Percentiles rank a stretch among this genome's conserved stretches.
phyloP scores from a whole-genome alignment of 2,113 vertebrate genomes.

The Chiloscyllium plagiosum region DNA sequence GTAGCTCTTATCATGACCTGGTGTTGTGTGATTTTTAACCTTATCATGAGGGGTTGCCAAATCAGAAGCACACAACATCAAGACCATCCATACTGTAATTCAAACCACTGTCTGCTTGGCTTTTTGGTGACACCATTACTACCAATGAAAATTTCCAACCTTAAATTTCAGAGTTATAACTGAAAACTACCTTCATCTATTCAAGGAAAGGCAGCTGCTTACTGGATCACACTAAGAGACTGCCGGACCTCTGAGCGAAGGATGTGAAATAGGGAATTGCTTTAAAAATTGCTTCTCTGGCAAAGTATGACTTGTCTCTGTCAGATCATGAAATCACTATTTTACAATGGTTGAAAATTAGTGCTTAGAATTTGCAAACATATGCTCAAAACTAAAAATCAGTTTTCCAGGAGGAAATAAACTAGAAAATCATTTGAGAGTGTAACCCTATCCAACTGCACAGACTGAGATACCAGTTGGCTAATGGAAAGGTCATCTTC shows the following conservation, averaged over 20 bases:
- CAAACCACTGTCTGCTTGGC: not conserved
- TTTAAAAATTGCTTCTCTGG: not conserved
- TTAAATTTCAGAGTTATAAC: not conserved
- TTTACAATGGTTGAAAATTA: not conserved
- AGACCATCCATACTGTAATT: not conserved
- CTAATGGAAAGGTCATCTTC: conserved; percentile 66
- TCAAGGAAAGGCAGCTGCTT: not conserved
- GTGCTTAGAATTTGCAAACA: not conserved
- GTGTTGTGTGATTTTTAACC: too few species aligned
- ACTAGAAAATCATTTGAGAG: conserved; percentile 42
- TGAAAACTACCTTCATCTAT: not conserved
- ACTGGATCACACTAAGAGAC: not conserved
- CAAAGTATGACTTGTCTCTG: not conserved
- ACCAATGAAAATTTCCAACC: not conserved
- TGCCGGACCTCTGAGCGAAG: not conserved
- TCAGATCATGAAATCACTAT: not conserved
- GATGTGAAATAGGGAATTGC: not conserved
- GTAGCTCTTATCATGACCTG: not conserved
- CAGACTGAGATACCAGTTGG: conserved; percentile 56
- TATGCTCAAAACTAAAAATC: not conserved
- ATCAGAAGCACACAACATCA: not conserved
- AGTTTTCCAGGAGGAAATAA: not conserved
- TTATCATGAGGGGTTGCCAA: not conserved
- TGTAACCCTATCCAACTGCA: conserved; percentile 52
- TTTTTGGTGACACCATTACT: not conserved